Base-by-base conservation (phyloP, 2,888 invertebrate species). In the Luffia ferchaultella region DNA sequence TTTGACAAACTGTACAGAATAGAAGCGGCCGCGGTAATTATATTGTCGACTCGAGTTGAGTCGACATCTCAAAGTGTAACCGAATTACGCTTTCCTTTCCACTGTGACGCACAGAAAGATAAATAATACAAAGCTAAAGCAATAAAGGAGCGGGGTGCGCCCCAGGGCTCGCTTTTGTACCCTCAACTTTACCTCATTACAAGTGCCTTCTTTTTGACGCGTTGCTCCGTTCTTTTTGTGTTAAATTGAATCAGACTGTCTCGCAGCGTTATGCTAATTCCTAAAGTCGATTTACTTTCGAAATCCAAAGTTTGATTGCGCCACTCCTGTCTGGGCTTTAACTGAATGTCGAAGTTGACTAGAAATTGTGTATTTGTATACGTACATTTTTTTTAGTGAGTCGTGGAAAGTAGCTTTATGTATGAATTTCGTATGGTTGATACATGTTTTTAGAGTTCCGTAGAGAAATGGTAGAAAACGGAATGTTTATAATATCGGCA, bases 11-110 rank as follows among this genome's bases (percentile, higher is more conserved):
- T 41, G 19, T 16, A 3, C 30, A 3, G 5, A 7, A 12, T 12
- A 12, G 30, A 12, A 30, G 30, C 5, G 30, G 30, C 5, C 30
- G 30, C 30, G 68, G 69, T 82, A 83, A 83, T 79, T 78, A 77
- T 74, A 79, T 80, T 79, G 75, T 73, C 73, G 71, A 70, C 73
- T 68, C 77, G 79, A 74, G 75, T 73, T 73, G 71, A 70, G 74
- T 68, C 77, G 79, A 74, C 78, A 76, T 83, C 82, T 83, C 82
- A 76, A 82, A 82, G 79, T 75, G 76, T 79, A 83, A 82, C 77
- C 64, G 69, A 82, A 82, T 82, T 82, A 82, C 76, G 73, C 73
- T 73, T 74, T 77, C 76, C 79, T 77, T 75, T 78, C 75, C 75
- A 75, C 74, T 64, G 62, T 64, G 65, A 65, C 69, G 67, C 67